phyloP scores from a whole-genome alignment of 2,797 vertebrate genomes.

The Amniataba percoides region DNA sequence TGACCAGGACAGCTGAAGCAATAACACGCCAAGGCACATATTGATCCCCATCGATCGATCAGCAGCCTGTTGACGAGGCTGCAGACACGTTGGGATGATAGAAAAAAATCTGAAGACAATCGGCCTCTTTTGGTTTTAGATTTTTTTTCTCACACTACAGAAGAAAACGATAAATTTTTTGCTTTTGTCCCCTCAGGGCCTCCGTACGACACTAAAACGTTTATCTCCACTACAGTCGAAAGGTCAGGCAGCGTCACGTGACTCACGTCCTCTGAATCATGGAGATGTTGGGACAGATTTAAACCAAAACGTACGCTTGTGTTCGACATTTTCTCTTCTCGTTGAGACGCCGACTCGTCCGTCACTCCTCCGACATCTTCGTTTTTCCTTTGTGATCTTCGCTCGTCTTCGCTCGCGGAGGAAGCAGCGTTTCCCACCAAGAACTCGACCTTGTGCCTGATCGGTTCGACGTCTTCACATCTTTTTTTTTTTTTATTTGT shows the following conservation, averaged over 20 bases:
- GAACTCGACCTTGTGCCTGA: slow-evolving; percentile 87
- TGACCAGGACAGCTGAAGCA: slow-evolving; percentile 35
- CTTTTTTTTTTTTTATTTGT: slow-evolving; percentile 38
- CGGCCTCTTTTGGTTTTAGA: neutral
- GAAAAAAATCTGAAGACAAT: neutral
- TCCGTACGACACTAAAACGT: slow-evolving; percentile 10
- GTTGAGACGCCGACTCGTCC: slow-evolving; percentile 30
- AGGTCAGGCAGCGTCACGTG: neutral
- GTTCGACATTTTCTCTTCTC: slow-evolving; percentile 16
- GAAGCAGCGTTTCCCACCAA: slow-evolving; percentile 52
- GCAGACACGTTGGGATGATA: neutral
- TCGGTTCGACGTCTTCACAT: slow-evolving; percentile 73
- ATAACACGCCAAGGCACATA: slow-evolving; percentile 57
- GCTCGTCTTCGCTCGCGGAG: neutral
- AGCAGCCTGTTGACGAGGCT: neutral
- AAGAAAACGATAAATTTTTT: neutral
- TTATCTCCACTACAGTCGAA: neutral
- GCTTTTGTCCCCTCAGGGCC: slow-evolving; percentile 5
- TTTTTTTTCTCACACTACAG: neutral
- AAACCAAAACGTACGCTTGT: slow-evolving; percentile 70
- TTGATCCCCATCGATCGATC: slow-evolving; percentile 3
- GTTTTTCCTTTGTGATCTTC: neutral
- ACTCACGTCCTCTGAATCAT: slow-evolving; percentile 40
- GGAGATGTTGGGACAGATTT: slow-evolving; percentile 11
- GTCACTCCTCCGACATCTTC: neutral